These are phyloP conservation scores for Callithrix jacchus DNA, from an alignment of 2,113 vertebrate genomes.

Conservation along the genomic window DNA sequence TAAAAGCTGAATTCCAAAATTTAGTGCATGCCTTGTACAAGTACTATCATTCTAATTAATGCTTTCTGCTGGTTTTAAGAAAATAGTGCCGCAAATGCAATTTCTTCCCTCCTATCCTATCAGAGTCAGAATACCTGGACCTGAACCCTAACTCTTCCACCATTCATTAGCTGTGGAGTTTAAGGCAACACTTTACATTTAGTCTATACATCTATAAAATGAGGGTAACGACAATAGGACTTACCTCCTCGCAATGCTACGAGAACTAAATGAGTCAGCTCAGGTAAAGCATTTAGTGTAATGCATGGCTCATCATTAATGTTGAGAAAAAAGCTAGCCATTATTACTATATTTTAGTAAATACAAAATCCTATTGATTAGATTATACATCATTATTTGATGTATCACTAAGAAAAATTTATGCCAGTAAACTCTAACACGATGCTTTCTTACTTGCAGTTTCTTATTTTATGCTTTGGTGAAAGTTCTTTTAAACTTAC, in stretches of 20 bases:
- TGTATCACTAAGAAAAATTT: not conserved
- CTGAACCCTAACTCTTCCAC: not conserved
- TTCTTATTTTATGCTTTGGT: not conserved
- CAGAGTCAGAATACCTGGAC: not conserved
- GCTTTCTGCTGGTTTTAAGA: not conserved
- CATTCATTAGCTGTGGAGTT: not conserved
- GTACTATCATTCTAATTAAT: conserved; percentile 47
- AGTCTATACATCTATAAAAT: not conserved
- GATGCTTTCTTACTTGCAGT: not conserved
- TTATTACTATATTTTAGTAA: not conserved
- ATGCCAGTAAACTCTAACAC: not conserved
- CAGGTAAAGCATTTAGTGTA: not conserved
- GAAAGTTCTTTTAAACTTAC: conserved; percentile 43
- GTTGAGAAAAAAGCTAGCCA: not conserved
- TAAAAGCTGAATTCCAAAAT: conserved; percentile 58
- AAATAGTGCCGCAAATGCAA: not conserved
- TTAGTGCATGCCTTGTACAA: conserved; percentile 7
- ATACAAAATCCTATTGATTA: not conserved
- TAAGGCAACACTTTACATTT: not conserved
- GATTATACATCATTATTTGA: not conserved
- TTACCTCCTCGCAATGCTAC: not conserved
- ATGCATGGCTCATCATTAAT: not conserved
- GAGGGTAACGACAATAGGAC: not conserved
- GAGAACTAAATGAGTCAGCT: not conserved
- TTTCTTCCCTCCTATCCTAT: not conserved